Percentiles rank a stretch among this genome's conserved stretches.
Conservation (phyloP, 2,888 invertebrate genomes). For the Bembecia ichneumoniformis region DNA sequence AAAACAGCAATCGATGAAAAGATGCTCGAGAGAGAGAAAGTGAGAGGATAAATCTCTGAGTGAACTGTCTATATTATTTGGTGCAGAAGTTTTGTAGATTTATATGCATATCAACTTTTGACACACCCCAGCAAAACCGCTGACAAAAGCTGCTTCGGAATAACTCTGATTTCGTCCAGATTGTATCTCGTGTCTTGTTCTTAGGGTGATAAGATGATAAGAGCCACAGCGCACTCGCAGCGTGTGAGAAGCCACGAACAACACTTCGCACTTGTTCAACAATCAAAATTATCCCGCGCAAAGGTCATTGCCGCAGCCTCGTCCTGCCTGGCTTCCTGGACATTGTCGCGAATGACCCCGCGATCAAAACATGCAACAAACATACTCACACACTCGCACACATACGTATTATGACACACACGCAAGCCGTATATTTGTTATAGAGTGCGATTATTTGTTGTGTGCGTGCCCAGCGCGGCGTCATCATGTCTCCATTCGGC, state of each 20-base stretch:
- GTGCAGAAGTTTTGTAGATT: no score
- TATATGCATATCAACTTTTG: no score
- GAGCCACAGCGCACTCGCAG: no score
- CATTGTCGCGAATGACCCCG: conserved; percentile 27
- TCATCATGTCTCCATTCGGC: conserved; percentile 11
- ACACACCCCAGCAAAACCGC: no score
- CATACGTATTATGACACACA: conserved; percentile 1
- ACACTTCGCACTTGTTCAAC: not conserved
- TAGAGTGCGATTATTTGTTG: not conserved
- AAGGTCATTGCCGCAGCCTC: conserved; percentile 9
- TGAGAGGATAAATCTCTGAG: no score
- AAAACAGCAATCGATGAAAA: no score
- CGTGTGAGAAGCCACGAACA: not conserved
- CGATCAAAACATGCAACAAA: conserved; percentile 14
- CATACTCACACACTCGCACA: conserved; percentile 6
- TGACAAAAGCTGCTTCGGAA: no score
- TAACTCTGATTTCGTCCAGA: no score
- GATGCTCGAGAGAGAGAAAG: no score
- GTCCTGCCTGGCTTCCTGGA: conserved; percentile 20
- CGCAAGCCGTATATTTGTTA: conserved; percentile 12
- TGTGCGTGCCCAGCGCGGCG: conserved; percentile 5
- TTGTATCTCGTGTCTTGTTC: no score
- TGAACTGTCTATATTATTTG: no score
- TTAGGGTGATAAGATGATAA: no score
- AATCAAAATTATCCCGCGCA: not conserved